Evolutionary conservation across 2,888 invertebrate species (phyloP).

Genomic region (Plebejus anna): DNA sequence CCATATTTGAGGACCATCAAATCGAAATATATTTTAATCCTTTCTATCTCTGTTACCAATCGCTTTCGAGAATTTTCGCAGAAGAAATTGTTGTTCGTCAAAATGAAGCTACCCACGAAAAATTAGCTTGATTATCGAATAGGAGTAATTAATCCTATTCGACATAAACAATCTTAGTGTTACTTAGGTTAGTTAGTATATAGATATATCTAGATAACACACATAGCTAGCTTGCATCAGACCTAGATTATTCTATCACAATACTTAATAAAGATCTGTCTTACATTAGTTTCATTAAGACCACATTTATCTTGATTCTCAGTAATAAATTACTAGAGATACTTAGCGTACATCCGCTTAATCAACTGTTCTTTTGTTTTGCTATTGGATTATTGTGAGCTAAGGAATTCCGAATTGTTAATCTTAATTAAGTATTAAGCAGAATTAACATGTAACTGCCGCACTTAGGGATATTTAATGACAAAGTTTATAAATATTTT

Average conservation of each 20-base stretch:
- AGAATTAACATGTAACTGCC: neutral
- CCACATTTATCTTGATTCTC: conserved; percentile 5
- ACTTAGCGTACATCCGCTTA: neutral
- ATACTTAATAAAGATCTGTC: conserved; percentile 8
- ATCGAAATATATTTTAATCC: no score
- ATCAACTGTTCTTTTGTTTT: neutral
- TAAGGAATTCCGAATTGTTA: neutral
- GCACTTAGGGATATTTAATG: no score
- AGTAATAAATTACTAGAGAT: conserved; percentile 7
- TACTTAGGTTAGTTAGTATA: no score
- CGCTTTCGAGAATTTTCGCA: no score
- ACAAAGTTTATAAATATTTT: no score
- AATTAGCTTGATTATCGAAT: no score
- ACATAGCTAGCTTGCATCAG: neutral
- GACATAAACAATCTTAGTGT: no score
- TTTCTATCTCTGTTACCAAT: no score
- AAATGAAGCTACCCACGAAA: no score
- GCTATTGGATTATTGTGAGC: neutral
- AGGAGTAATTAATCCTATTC: no score
- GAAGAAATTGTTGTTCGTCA: no score
- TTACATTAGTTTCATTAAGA: conserved; percentile 11
- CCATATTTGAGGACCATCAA: no score
- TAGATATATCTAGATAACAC: neutral
- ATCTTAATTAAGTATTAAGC: neutral
- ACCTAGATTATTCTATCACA: neutral